Percentiles rank a stretch among this genome's conserved stretches.
Conservation (phyloP, 2,888 invertebrate species). For the Sinhomidia bicolor region DNA sequence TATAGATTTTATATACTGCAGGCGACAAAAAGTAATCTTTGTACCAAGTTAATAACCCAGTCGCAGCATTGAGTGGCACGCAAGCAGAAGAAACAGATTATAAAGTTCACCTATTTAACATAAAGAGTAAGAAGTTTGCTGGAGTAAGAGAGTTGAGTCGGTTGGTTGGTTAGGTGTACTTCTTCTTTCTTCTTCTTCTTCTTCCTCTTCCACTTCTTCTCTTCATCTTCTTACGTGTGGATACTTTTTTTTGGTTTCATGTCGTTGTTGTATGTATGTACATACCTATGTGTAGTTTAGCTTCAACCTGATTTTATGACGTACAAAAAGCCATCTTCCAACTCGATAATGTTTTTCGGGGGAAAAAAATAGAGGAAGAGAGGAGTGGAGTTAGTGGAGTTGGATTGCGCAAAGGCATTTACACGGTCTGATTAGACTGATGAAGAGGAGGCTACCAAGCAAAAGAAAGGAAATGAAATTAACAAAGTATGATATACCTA, state of each 20-base stretch:
- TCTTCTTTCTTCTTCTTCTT: too few species aligned
- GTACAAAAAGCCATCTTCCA: conserved; percentile 30
- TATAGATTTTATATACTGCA: neutral
- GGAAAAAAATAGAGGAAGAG: conserved; percentile 7
- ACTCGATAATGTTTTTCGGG: conserved; percentile 28
- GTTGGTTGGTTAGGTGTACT: too few species aligned
- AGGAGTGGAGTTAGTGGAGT: conserved; percentile 22
- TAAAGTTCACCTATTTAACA: conserved; percentile 61
- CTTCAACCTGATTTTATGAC: conserved; percentile 26
- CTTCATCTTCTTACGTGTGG: conserved; percentile 16
- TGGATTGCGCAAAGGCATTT: conserved; percentile 45
- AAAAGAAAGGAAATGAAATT: conserved; percentile 55
- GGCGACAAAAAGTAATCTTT: conserved; percentile 33
- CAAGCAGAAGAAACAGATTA: conserved; percentile 56
- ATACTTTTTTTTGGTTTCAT: neutral
- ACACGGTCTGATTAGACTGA: conserved; percentile 59
- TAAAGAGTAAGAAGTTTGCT: conserved; percentile 45
- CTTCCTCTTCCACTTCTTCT: too few species aligned
- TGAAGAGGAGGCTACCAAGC: conserved; percentile 34
- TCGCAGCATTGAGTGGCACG: conserved; percentile 25
- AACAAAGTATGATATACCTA: conserved; percentile 49
- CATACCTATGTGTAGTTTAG: too few species aligned
- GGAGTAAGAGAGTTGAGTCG: too few species aligned
- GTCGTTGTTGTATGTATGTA: neutral
- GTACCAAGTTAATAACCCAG: conserved; percentile 2